These are phyloP conservation scores for Crypturellus undulatus DNA, from an alignment of 2,113 vertebrate species.

Conservation along the genomic window DNA sequence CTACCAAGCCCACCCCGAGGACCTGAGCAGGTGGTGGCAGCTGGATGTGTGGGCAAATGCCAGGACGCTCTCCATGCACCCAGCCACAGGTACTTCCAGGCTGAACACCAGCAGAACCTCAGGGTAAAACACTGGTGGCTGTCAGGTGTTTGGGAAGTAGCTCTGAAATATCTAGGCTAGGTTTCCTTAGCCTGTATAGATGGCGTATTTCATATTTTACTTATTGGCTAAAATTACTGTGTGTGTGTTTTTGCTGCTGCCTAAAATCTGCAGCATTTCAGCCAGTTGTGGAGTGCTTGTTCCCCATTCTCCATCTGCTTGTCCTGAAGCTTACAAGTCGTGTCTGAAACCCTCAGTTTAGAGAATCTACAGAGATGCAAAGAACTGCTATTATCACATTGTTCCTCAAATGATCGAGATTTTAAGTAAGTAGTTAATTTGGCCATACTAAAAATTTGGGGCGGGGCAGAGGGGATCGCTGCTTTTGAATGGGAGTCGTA, in stretches of 20 bases:
- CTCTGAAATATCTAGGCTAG: neutral
- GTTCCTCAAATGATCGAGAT: neutral
- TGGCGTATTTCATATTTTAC: neutral
- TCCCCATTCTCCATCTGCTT: neutral
- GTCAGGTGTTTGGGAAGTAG: neutral
- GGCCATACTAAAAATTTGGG: neutral
- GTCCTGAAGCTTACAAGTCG: neutral
- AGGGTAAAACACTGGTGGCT: neutral
- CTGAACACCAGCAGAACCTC: neutral
- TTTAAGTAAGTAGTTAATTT: neutral
- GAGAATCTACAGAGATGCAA: neutral
- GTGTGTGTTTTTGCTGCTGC: neutral
- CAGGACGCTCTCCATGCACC: neutral
- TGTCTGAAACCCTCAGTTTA: neutral
- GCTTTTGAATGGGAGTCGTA: neutral
- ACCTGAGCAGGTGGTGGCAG: neutral
- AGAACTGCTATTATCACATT: neutral
- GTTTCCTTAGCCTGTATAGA: neutral
- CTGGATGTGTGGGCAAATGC: neutral
- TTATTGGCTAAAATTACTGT: neutral
- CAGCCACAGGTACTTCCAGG: neutral
- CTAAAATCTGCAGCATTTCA: neutral
- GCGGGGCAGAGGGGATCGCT: neutral
- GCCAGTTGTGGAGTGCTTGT: neutral
- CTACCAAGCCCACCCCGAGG: neutral